Percentiles rank a stretch among this genome's conserved stretches.
These are phyloP conservation scores for Apocheima hispidaria DNA, from an alignment of 2,888 invertebrate genomes.

Conservation along the genomic window DNA sequence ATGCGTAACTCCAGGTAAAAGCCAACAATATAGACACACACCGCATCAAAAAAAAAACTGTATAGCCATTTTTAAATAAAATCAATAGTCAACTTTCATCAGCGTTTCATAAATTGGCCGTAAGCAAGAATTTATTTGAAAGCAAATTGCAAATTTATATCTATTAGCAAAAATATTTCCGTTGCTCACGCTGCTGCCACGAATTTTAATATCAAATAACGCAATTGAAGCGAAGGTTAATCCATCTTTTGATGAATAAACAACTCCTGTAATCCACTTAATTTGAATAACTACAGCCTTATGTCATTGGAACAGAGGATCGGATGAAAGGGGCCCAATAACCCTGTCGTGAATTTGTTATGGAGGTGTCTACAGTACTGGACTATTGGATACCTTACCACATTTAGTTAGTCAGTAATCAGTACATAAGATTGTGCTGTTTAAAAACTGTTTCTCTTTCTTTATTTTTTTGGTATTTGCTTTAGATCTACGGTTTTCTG, in stretches of 20 bases:
- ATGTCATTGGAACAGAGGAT: slow-evolving; percentile 17
- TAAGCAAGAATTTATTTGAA: slow-evolving; percentile 7
- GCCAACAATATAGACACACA: not conserved
- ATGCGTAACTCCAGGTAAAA: not conserved
- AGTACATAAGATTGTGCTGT: not conserved
- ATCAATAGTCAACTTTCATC: too few species aligned
- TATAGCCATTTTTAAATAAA: not conserved
- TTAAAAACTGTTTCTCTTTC: not conserved
- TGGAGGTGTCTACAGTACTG: slow-evolving; percentile 17
- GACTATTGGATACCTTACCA: slow-evolving; percentile 5
- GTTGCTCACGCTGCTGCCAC: slow-evolving; percentile 28
- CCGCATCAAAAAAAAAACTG: not conserved
- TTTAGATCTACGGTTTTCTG: too few species aligned
- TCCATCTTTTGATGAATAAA: slow-evolving; percentile 31
- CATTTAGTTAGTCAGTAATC: not conserved
- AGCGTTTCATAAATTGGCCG: not conserved
- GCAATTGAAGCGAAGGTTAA: slow-evolving; percentile 9
- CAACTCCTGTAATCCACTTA: slow-evolving; percentile 44
- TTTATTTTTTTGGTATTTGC: not conserved
- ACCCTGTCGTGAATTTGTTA: slow-evolving; percentile 32
- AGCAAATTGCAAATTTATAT: slow-evolving; percentile 29
- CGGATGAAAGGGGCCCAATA: slow-evolving; percentile 40
- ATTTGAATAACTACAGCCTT: slow-evolving; percentile 34
- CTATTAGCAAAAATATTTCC: slow-evolving; percentile 38
- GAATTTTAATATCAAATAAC: slow-evolving; percentile 34